Percentiles rank a stretch among this genome's conserved stretches.
Conservation (phyloP, 2,113 vertebrate genomes). For the Gobiocypris rarus region DNA sequence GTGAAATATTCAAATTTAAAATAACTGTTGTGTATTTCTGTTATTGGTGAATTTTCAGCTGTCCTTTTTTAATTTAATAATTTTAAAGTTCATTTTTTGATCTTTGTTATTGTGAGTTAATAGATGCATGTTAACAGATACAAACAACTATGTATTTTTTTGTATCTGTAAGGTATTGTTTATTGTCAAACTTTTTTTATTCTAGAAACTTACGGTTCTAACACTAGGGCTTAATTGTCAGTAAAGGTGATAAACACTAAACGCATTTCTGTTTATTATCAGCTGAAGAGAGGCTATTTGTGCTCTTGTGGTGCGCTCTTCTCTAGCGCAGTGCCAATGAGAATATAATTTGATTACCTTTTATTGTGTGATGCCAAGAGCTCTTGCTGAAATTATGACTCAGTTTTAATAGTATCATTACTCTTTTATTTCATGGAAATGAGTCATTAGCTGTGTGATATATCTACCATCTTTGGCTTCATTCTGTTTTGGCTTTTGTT, state of each 20-base stretch:
- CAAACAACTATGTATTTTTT: too few relatives aligned
- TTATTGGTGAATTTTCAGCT: too few relatives aligned
- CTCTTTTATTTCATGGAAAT: constrained; percentile 7
- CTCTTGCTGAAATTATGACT: constrained; percentile 27
- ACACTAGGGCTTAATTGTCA: background rate
- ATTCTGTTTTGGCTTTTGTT: background rate
- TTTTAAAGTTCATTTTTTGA: too few relatives aligned
- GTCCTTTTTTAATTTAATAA: too few relatives aligned
- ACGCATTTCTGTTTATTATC: constrained; percentile 6
- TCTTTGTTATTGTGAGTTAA: too few relatives aligned
- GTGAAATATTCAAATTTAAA: too few relatives aligned
- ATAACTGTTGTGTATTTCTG: too few relatives aligned
- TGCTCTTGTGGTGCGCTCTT: background rate
- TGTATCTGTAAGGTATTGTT: background rate
- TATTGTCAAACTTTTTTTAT: background rate
- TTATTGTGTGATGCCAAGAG: constrained; percentile 23
- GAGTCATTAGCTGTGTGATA: background rate
- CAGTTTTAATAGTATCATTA: constrained; percentile 26
- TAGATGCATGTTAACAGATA: too few relatives aligned
- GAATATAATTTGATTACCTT: constrained; percentile 34
- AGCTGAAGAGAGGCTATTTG: background rate
- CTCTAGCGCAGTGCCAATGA: background rate
- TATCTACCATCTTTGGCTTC: constrained; percentile 23
- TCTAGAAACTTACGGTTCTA: background rate
- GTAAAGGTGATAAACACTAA: background rate